These are phyloP conservation scores for Caenorhabditis inopinata DNA, from an alignment of 1,140 invertebrate genomes.

Conservation along the genomic window DNA sequence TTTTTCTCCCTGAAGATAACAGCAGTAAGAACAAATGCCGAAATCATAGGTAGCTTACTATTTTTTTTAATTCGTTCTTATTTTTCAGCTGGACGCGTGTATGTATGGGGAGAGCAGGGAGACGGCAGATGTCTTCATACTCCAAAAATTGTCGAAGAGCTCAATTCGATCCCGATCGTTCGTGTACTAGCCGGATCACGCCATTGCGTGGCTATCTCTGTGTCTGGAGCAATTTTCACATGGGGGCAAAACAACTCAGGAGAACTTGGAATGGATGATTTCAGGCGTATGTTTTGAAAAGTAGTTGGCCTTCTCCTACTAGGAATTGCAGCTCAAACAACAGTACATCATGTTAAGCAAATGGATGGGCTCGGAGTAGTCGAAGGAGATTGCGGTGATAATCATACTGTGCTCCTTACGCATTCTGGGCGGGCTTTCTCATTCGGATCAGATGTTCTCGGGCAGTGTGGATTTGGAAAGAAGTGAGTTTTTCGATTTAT, in stretches of 20 bases:
- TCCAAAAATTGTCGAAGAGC: conserved; percentile 39
- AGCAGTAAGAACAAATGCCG: too few species aligned
- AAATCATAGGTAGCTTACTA: too few species aligned
- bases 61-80: background rate
- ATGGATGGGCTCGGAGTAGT: conserved; percentile 71
- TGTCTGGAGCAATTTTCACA: conserved; percentile 83
- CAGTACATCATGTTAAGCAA: conserved; percentile 76
- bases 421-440: conserved; percentile 71
- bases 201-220: conserved; percentile 81
- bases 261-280: conserved; percentile 74
- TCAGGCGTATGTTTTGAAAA: background rate
- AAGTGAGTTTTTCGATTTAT: conserved; percentile 29
- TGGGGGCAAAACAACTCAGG: conserved; percentile 84
- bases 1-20: too few species aligned
- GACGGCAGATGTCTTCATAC: conserved; percentile 11
- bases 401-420: background rate
- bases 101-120: conserved; percentile 40
- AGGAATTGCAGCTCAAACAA: conserved; percentile 71
- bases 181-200: conserved; percentile 77
- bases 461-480: conserved; percentile 75
- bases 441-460: conserved; percentile 81
- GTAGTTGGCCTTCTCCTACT: too few species aligned
- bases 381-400: background rate
- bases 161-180: conserved; percentile 68
- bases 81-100: conserved; percentile 46